Evolutionary conservation across 2,113 vertebrate genomes (phyloP), one percentile per base, ranked within the genome.

Genomic region (Ptilonorhynchus violaceus): DNA sequence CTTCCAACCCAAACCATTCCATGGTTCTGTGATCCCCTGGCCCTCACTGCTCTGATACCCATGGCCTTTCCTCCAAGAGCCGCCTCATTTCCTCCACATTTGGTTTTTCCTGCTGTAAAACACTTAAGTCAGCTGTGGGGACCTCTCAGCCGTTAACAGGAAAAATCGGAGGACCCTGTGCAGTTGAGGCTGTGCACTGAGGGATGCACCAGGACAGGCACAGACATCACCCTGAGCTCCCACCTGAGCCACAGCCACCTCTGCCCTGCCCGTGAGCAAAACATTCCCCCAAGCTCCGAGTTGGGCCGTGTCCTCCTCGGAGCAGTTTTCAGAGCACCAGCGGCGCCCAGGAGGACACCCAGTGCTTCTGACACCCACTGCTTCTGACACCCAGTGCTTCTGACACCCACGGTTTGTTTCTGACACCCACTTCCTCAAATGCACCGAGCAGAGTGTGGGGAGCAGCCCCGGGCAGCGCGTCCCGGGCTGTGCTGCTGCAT

Each of bases 391-490:
- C 33, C 33, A 5, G 4, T 1, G 15, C 15, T 44, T 44, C 18
- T 44, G 44, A 44, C 89, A 85, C 80, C 94, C 96, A 97, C 98
- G 98, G 37, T 39, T 39, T 42, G 18, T 11, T 44, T 8, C 31
- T 31, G 63, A 5, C 88, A 70, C 60, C 94, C 96, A 97, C 98
- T 98, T 98, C 98, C 98, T 97, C 96, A 97, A 97, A 97, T 21
- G 85, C 94, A 17, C 44, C 82, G 62, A 95, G 69, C 46, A 2
- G 60, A 2, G 33, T 1, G 1, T 9, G 7, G 66, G 39, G 37
- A 67, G 66, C 67, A 25, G 21, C 66, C 37, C 56, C 4, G 19
- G 33, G 72, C 60, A 31, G 59, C 14, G 27, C 37, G 23, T 56
- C 3, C 46, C 28, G 7, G 1, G 15, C 35, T 4, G 13, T 47